A percentile compares a stretch with the other conserved stretches of the same genome.
These are phyloP conservation scores for Eutrigla gurnardus DNA, from an alignment of 2,797 vertebrate species.

Conservation along the genomic window DNA sequence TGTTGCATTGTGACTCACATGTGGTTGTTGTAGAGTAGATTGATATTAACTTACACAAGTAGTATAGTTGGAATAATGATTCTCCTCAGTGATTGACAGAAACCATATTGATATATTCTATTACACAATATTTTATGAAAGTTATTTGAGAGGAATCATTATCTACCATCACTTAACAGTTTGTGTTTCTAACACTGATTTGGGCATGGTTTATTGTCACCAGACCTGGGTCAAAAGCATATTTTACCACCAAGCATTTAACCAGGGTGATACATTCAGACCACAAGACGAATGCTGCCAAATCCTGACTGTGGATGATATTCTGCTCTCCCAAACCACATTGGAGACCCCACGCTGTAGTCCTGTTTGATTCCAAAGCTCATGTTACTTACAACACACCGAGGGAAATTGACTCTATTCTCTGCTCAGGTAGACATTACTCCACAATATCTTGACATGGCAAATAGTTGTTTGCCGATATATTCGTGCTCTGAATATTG, in stretches of 20 bases:
- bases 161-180: conserved; percentile 33
- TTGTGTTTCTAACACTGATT: conserved; percentile 40
- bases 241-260: conserved; percentile 8
- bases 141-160: conserved; percentile 63
- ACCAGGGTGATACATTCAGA: conserved; percentile 9
- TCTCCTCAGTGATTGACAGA: conserved; percentile 40
- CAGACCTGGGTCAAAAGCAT: conserved; percentile 59
- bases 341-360: too few species aligned
- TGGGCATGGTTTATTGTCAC: conserved; percentile 60
- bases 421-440: too few species aligned
- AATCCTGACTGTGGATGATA: conserved; percentile 25
- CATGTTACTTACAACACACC: too few species aligned
- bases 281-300: conserved; percentile 51
- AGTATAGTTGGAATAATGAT: conserved; percentile 55
- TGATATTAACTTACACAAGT: conserved; percentile 25
- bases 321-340: not conserved
- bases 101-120: not conserved
- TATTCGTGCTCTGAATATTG: too few species aligned
- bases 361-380: not conserved
- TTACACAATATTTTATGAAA: not conserved
- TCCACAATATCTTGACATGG: too few species aligned
- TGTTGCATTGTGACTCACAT: conserved; percentile 58
- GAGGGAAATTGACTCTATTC: too few species aligned
- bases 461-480: too few species aligned
- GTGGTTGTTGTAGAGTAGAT: conserved; percentile 49